Percentiles rank a stretch among this genome's conserved stretches.
phyloP scores from a whole-genome alignment of 2,113 vertebrate species.

The Saguinus midas region DNA sequence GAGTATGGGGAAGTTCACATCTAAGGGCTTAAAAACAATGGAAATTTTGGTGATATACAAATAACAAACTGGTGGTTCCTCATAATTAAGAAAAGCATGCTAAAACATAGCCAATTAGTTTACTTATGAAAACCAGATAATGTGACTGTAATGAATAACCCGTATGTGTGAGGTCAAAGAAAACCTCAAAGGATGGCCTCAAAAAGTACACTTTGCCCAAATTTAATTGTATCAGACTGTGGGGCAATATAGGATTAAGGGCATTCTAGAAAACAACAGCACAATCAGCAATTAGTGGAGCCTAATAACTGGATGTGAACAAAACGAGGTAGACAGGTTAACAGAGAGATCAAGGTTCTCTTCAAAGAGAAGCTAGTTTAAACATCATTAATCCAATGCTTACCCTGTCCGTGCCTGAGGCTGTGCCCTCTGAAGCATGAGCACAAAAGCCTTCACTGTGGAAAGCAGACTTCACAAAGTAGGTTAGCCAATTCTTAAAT shows the following conservation, averaged over 20 bases:
- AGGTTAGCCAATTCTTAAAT: not conserved
- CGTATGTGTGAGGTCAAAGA: not conserved
- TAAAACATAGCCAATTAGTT: not conserved
- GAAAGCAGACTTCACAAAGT: not conserved
- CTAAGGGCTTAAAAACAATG: not conserved
- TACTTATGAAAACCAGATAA: not conserved
- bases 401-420: not conserved
- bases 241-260: not conserved
- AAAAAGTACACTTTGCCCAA: not conserved
- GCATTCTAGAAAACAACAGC: not conserved
- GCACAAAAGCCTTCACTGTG: not conserved
- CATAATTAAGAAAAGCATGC: not conserved
- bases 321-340: not conserved
- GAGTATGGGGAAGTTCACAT: too few relatives aligned
- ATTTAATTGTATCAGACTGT: not conserved
- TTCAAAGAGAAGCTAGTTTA: not conserved
- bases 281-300: not conserved
- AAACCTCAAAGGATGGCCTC: not conserved
- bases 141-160: not conserved
- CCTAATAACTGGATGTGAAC: not conserved
- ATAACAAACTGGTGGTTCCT: not conserved
- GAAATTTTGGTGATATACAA: not conserved
- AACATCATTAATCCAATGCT: not conserved
- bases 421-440: not conserved
- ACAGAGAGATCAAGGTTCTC: not conserved